Percentiles rank a stretch among this genome's conserved stretches.
Conservation (phyloP, 2,113 vertebrate genomes). For the Syngnathus scovelli region DNA sequence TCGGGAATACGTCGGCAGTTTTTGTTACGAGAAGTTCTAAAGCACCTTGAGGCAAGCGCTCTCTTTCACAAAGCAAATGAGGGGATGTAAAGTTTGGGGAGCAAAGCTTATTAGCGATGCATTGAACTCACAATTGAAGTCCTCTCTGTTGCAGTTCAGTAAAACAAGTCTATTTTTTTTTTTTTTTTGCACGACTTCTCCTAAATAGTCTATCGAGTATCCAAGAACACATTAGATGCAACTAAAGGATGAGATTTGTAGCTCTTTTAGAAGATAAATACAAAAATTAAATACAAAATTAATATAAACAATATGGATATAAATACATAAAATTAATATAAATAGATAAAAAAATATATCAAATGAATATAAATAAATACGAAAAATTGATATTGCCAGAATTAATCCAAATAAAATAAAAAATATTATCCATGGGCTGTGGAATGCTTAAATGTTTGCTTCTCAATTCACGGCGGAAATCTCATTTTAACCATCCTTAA, state of each 20-base stretch:
- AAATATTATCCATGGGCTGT: too few relatives aligned
- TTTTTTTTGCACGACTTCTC: background rate
- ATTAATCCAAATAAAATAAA: too few relatives aligned
- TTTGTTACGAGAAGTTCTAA: background rate
- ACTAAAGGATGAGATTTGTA: too few relatives aligned
- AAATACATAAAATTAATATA: too few relatives aligned
- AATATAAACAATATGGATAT: too few relatives aligned
- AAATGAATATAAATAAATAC: too few relatives aligned
- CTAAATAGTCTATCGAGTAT: background rate
- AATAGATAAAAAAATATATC: too few relatives aligned
- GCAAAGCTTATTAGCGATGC: constrained; percentile 10
- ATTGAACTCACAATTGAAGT: background rate
- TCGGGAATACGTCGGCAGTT: background rate
- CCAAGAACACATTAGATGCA: background rate
- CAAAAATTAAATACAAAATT: too few relatives aligned
- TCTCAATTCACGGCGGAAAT: too few relatives aligned
- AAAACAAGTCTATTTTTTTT: background rate
- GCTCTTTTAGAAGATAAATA: background rate
- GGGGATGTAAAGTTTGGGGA: background rate
- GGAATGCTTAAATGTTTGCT: too few relatives aligned
- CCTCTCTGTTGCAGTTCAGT: constrained; percentile 7
- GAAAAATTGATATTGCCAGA: too few relatives aligned
- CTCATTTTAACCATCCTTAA: too few relatives aligned
- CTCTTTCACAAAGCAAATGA: constrained; percentile 7
- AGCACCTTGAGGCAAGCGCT: constrained; percentile 3